Conservation (phyloP, 2,113 vertebrate species). For the Rostratula benghalensis region DNA sequence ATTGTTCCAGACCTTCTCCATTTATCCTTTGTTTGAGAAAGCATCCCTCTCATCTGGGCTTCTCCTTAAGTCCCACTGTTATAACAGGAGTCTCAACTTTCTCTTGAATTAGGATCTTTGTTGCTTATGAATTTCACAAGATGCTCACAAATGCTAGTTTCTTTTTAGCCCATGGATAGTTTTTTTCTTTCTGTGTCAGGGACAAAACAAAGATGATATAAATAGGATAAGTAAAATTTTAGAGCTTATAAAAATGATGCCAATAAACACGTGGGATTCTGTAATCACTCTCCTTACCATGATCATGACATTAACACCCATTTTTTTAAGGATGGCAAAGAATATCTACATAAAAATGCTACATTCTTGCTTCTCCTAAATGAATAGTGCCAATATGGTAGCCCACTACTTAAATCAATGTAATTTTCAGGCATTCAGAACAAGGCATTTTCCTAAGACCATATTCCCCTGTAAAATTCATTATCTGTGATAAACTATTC, state of each 20-base stretch:
- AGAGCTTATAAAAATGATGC: neutral
- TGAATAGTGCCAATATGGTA: constrained; percentile 52
- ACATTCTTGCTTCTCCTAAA: neutral
- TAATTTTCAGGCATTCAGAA: constrained; percentile 69
- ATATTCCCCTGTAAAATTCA: constrained; percentile 40
- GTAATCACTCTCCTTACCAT: neutral
- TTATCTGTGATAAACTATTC: constrained; percentile 63
- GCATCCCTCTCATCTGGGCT: neutral
- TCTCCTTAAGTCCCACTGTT: neutral
- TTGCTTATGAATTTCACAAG: neutral
- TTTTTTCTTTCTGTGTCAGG: neutral
- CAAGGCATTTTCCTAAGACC: constrained; percentile 30
- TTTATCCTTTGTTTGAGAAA: neutral
- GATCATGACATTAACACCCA: neutral
- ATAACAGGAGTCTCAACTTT: neutral
- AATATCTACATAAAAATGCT: constrained; percentile 25
- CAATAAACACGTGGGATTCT: neutral
- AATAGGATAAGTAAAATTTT: neutral
- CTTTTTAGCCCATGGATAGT: neutral
- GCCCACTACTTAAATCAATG: constrained; percentile 54
- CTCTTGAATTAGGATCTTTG: neutral
- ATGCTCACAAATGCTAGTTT: neutral
- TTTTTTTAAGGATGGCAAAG: neutral
- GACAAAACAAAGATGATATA: neutral
- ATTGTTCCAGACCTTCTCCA: neutral